Evolutionary conservation across 2,888 invertebrate genomes (phyloP).

Genomic region (Acronicta leporina): DNA sequence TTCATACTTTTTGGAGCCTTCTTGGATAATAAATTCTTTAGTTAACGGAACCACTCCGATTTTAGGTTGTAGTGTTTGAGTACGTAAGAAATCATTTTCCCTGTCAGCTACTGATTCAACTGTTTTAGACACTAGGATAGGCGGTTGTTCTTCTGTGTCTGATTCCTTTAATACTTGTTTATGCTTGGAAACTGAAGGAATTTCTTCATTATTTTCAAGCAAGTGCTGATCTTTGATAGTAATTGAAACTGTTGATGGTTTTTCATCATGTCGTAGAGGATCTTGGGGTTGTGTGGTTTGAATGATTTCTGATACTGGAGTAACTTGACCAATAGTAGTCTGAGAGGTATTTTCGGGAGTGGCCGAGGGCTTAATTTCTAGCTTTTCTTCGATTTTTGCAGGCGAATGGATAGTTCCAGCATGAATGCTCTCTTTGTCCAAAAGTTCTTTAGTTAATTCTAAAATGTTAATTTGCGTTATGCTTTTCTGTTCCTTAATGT

Average conservation of each 20-base stretch:
- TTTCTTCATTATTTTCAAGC: slow-evolving; percentile 11
- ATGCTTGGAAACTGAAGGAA: slow-evolving; percentile 1
- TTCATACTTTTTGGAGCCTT: slow-evolving; percentile 47
- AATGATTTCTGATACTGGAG: neutral
- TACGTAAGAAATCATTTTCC: slow-evolving; percentile 38
- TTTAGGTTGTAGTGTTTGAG: slow-evolving; percentile 45
- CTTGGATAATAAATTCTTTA: slow-evolving; percentile 55
- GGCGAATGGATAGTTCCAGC: slow-evolving; percentile 23
- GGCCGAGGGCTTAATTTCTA: neutral
- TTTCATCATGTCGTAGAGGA: neutral
- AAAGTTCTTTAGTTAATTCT: slow-evolving; percentile 57
- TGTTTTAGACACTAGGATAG: slow-evolving; percentile 16
- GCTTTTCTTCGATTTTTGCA: slow-evolving; percentile 20
- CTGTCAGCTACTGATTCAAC: slow-evolving; percentile 36
- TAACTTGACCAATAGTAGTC: slow-evolving; percentile 9
- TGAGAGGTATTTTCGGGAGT: slow-evolving; percentile 11
- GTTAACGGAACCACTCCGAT: slow-evolving; percentile 51
- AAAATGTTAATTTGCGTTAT: slow-evolving; percentile 44
- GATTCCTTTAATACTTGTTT: slow-evolving; percentile 1
- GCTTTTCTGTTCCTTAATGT: slow-evolving; percentile 24
- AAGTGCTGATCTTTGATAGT: slow-evolving; percentile 33
- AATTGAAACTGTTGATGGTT: slow-evolving; percentile 29
- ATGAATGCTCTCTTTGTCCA: slow-evolving; percentile 60
- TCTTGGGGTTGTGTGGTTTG: neutral
- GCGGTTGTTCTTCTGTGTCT: slow-evolving; percentile 1